Base-by-base conservation (phyloP, 1,140 invertebrate genomes). In the Penaeus indicus region DNA sequence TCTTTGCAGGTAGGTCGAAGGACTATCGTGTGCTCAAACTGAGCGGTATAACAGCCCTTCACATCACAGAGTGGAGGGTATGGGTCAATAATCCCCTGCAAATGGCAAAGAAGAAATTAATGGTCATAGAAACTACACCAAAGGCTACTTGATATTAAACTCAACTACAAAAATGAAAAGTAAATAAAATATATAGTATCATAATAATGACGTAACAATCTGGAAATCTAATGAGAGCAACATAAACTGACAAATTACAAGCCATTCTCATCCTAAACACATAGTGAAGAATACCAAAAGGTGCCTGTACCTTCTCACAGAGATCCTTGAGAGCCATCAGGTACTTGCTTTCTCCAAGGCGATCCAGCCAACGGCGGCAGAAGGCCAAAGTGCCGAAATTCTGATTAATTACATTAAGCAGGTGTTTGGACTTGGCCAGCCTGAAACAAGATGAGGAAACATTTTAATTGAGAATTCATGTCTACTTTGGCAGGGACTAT, bases 21-120 rank as follows among this genome's bases (percentile, higher is more conserved):
- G 77, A 99, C 95, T 92, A 99, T 97, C 1, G 99, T 99, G 93
- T 99, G 99, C 93, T 99, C 99, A 93, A 97, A 99, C 93, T 99
- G 99, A 78, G 99, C 99, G 0, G 99, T 99, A 93, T 99, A 99
- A 92, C 96, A 98, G 86, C 99, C 99, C 93, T 98, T 99, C 54
- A 97, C 95, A 93, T 99, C 99, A 92, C 98, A 99, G 32, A 99
- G 94, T 8, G 99, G 99, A 13, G 99, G 99, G 94, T 99, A 99
- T 21, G 98, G 96, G 92, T 99, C 97, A 0, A 99, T 96, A 69
- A 99, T 97, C 32, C 94, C 90, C 89, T 90, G 89, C 13, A 67
- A 32, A 79, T 22, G 60, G n/a, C 77, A 61, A n/a, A n/a, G 0
- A 78, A 69, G 10, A 22, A 5, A 62, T 25, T 25, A 84, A 60